These are phyloP conservation scores for Eupithecia abbreviata DNA, from an alignment of 2,888 invertebrate species.

Conservation along the genomic window DNA sequence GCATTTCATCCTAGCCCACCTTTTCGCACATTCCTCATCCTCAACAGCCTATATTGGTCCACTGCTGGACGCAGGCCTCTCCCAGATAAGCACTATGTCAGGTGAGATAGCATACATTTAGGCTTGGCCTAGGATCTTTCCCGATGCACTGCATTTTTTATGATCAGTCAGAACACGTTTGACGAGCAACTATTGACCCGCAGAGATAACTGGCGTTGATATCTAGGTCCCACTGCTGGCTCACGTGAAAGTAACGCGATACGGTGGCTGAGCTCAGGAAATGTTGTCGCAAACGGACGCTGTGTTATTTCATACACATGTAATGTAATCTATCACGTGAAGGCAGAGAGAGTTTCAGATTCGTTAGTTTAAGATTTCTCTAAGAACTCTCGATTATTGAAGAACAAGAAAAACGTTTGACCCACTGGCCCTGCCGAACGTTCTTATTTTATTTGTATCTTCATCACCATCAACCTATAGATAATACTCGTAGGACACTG, in stretches of 20 bases:
- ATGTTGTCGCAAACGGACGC: conserved; percentile 7
- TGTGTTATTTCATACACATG: not conserved
- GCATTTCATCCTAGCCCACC: too few relatives aligned
- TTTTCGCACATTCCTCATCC: too few relatives aligned
- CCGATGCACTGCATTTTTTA: not conserved
- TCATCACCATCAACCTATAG: too few relatives aligned
- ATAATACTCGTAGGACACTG: too few relatives aligned
- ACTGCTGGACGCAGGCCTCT: too few relatives aligned
- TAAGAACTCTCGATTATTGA: not conserved
- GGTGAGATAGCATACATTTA: too few relatives aligned
- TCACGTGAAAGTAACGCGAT: conserved; percentile 15
- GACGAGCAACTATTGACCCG: not conserved
- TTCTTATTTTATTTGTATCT: too few relatives aligned
- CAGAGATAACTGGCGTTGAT: conserved; percentile 7
- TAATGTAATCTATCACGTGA: not conserved
- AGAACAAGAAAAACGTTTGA: too few relatives aligned
- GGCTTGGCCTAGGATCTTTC: not conserved
- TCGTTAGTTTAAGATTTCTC: not conserved
- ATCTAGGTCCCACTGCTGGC: conserved; percentile 1
- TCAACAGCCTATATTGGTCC: too few relatives aligned
- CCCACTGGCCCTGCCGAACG: too few relatives aligned
- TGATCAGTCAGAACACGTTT: not conserved
- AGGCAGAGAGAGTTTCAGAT: not conserved
- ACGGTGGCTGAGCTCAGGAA: conserved; percentile 15
- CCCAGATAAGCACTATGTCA: too few relatives aligned